A percentile compares a stretch with the other conserved stretches of the same genome.
Conservation (phyloP, 1,140 invertebrate genomes). For the Zaprionus camerounensis region DNA sequence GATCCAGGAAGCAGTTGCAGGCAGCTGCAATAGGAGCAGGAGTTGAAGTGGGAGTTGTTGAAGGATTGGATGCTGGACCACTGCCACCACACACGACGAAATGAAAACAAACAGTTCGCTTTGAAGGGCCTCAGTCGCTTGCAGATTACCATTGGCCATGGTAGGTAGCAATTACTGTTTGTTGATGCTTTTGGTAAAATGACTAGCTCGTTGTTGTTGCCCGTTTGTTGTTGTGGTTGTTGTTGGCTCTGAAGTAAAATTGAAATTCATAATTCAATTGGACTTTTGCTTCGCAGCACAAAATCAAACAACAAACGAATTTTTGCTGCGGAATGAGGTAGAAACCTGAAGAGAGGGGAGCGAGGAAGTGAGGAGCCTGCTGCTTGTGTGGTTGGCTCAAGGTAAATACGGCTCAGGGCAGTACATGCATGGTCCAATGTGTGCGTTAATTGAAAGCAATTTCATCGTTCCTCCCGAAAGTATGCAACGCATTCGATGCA, state of each 20-base stretch:
- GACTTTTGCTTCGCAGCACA: conserved; percentile 65
- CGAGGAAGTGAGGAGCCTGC: neutral
- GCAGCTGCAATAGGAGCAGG: neutral
- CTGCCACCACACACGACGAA: conserved; percentile 3
- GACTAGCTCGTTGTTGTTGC: conserved; percentile 34
- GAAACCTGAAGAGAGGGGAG: too few relatives aligned
- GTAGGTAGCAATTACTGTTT: conserved; percentile 81
- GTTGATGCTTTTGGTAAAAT: conserved; percentile 73
- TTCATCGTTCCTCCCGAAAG: conserved; percentile 24
- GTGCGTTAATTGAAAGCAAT: conserved; percentile 55
- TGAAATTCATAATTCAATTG: conserved; percentile 83
- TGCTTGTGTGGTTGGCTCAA: conserved; percentile 28
- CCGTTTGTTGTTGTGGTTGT: conserved; percentile 34
- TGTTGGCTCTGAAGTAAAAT: conserved; percentile 63
- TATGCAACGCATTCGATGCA: conserved; percentile 45
- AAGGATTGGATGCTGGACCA: neutral
- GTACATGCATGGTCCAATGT: conserved; percentile 14
- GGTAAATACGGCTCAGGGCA: conserved; percentile 34
- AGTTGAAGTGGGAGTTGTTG: neutral
- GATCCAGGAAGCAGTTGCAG: conserved; percentile 26
- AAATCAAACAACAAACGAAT: conserved; percentile 55
- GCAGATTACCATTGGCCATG: conserved; percentile 48
- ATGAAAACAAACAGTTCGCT: conserved; percentile 62
- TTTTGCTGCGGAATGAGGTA: neutral
- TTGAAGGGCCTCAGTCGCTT: conserved; percentile 67